A percentile compares a stretch with the other conserved stretches of the same genome.
These are phyloP conservation scores for Macrophya alboannulata DNA, from an alignment of 2,888 invertebrate genomes.

Conservation along the genomic window DNA sequence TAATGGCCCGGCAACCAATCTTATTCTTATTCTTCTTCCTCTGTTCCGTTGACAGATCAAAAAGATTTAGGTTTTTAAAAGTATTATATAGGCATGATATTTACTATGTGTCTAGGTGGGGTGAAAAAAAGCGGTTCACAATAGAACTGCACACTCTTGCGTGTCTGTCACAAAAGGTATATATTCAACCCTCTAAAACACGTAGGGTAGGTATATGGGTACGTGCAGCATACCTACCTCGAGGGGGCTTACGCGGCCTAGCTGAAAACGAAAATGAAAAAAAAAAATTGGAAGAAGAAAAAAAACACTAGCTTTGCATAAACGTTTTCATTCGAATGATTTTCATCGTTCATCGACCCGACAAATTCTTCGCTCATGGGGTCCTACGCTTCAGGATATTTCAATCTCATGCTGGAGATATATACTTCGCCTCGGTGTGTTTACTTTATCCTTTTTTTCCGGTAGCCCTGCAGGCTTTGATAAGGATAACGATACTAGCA, in stretches of 20 bases:
- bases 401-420: not conserved
- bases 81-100: not conserved
- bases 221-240: not conserved
- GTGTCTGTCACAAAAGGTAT: not conserved
- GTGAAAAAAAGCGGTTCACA: conserved; percentile 8
- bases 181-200: conserved; percentile 9
- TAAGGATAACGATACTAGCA: not conserved
- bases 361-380: conserved; percentile 4
- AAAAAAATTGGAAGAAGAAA: too few relatives aligned
- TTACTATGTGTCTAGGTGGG: not conserved
- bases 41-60: not conserved
- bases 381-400: not conserved
- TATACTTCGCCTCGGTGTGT: not conserved
- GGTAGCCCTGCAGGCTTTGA: not conserved
- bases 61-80: not conserved
- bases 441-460: not conserved
- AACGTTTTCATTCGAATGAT: conserved; percentile 21
- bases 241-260: not conserved
- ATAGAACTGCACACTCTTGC: not conserved
- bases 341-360: conserved; percentile 16
- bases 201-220: not conserved
- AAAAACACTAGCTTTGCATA: conserved; percentile 28
- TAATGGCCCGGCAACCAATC: not conserved
- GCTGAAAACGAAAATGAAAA: not conserved
- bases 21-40: not conserved